Percentiles rank a stretch among this genome's conserved stretches.
phyloP scores from a whole-genome alignment of 1,140 invertebrate genomes.

The Caenorhabditis inopinata region DNA sequence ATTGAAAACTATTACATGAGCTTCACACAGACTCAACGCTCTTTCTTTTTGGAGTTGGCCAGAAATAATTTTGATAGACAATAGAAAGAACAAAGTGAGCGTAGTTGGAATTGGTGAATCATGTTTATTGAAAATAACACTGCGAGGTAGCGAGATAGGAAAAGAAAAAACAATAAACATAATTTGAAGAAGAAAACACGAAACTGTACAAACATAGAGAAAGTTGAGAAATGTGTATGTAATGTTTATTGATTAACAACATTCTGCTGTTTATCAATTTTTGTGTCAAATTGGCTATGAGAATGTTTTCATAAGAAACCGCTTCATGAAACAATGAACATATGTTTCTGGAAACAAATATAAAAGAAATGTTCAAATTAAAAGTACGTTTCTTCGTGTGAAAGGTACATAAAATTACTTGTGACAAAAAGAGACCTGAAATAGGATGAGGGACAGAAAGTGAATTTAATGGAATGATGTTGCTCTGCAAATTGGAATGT shows the following conservation, averaged over 20 bases:
- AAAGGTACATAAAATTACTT: too few relatives aligned
- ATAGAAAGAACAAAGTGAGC: neutral
- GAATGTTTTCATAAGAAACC: neutral
- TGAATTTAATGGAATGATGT: too few relatives aligned
- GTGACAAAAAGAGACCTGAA: too few relatives aligned
- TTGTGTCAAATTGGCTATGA: neutral
- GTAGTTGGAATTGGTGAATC: conserved; percentile 11
- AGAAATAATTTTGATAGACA: neutral
- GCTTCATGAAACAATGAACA: too few relatives aligned
- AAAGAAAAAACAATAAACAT: neutral
- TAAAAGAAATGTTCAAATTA: too few relatives aligned
- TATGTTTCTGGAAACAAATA: too few relatives aligned
- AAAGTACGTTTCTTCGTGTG: too few relatives aligned
- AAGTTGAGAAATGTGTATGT: neutral
- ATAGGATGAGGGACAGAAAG: too few relatives aligned
- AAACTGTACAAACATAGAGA: conserved; percentile 3
- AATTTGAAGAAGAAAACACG: too few relatives aligned
- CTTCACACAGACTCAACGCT: neutral
- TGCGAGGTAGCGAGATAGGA: neutral
- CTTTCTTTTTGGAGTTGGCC: neutral
- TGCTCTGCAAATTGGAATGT: too few relatives aligned
- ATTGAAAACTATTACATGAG: neutral
- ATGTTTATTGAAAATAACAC: neutral
- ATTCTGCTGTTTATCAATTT: conserved; percentile 5
- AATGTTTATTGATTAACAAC: neutral